Base-by-base conservation (phyloP, 2,888 invertebrate genomes). In the Artemia sinica region DNA sequence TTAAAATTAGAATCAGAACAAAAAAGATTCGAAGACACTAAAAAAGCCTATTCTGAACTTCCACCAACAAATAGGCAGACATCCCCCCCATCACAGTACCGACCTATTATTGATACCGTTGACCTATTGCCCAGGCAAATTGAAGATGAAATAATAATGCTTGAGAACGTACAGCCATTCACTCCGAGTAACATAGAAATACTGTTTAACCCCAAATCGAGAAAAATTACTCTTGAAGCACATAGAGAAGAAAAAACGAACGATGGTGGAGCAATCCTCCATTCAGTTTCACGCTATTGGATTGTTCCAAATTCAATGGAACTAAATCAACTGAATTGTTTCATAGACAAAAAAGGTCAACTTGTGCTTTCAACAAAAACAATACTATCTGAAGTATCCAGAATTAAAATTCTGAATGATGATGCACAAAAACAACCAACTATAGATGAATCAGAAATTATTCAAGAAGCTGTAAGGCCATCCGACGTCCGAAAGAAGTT, bases 71-170 rank as follows among this genome's bases (percentile, higher is more conserved):
- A 41, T 41, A n/a, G 63, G n/a, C 63, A 58, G 63, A n/a, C 63
- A 58, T 58, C 63, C 63, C 63, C 12, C n/a, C 63, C 63, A 58
- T 58, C 63, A n/a, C 63, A 58, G 63, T 9, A 58, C 63, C n/a
- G 28, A 28, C 63, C 63, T 18, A 10, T 58, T 28, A 58, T 58
- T 28, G 63, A 58, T 28, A 58, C 63, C 14, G 63, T 58, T 28
- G 63, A 58, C 28, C 63, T 58, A 18, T 28, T 58, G 14, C 63
- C 63, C n/a, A n/a, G 63, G 8, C 63, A 58, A 58, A 28, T 28
- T 58, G 63, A 58, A 58, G 63, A 58, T 28, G 63, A 58, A 8
- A 10, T 58, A n/a, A 58, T 58, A n/a, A 58, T 58, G 63, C 63
- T 58, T 9, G 63, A 58, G 63, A 58, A 58, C 63, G 63, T 58